Base-by-base conservation (phyloP, 2,113 vertebrate species). In the Panurus biarmicus region DNA sequence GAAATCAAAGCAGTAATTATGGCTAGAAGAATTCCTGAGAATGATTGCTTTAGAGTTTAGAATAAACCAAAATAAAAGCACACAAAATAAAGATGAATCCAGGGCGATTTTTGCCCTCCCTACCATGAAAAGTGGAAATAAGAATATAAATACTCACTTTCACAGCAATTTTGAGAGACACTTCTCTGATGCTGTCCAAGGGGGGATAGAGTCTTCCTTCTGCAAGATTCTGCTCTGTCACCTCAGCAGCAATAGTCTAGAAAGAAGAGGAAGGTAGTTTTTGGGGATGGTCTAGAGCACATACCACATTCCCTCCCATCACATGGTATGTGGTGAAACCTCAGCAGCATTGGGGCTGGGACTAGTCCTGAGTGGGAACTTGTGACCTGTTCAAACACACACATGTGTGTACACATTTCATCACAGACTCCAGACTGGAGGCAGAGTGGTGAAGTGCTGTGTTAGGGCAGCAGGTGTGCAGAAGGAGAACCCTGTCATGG, bases 151-250 rank as follows among this genome's bases (percentile, higher is more conserved):
- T 50, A 77, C 98, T 96, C 95, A 99, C 99, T 97, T 98, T 98
- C 67, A 98, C 96, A 29, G 99, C 99, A 1, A 99, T 99, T 98
- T 99, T 99, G 94, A 99, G 97, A 96, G 99, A 99, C 74, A 99
- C 99, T 20, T 99, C 99, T 97, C 98, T 98, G 85, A 99, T 99
- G 96, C 92, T 98, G 83, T 72, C 98, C 88, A 99, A 98, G 15
- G 99, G 99, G 26, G 99, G 99, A 94, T 99, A 99, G 25, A 99
- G 97, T 93, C 99, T 97, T 72, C 99, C 99, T 94, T 99, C 99
- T 4, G 98, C 98, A 89, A 99, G 97, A 85, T 99, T 69, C 87
- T 99, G 98, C 86, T 99, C 98, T 21, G 99, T 99, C 54, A 99
- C 99, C 96, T 99, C 97, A 0, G 98, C 98, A 87, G 99, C 98